Evolutionary conservation across 2,113 vertebrate species (phyloP).

Genomic region (Grantiella picta): DNA sequence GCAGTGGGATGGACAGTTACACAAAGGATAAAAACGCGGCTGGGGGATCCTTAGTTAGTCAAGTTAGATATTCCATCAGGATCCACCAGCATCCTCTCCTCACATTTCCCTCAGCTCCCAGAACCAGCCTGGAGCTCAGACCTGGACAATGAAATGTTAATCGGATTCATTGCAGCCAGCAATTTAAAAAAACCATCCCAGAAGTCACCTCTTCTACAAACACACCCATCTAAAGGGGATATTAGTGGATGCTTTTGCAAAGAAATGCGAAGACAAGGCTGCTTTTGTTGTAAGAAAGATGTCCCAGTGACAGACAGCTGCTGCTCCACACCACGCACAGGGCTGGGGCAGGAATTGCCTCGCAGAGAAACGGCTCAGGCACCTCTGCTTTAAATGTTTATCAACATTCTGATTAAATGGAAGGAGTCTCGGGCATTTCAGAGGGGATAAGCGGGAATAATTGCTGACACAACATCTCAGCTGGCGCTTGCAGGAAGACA

Average conservation of each 20-base stretch:
- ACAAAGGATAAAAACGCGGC: not conserved
- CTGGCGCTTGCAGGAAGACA: conserved; percentile 43
- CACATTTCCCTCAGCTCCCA: not conserved
- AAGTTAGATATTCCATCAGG: not conserved
- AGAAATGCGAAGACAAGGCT: conserved; percentile 20
- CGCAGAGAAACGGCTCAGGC: not conserved
- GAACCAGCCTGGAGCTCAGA: not conserved
- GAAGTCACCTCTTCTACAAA: conserved; percentile 58
- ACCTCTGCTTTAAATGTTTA: conserved; percentile 10
- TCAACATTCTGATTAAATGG: conserved; percentile 7
- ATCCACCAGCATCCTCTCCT: not conserved
- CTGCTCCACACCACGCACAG: not conserved
- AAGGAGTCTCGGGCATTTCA: conserved; percentile 29
- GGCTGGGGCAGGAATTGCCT: conserved; percentile 17
- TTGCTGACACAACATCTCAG: conserved; percentile 39
- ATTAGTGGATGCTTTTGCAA: conserved; percentile 24
- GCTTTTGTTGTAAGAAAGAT: conserved; percentile 36
- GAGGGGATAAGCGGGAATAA: not conserved
- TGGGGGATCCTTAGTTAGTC: not conserved
- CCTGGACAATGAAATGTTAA: conserved; percentile 40
- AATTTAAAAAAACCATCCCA: not conserved
- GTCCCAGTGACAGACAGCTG: conserved; percentile 52
- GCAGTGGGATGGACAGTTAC: not conserved
- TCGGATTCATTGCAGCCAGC: conserved; percentile 15
- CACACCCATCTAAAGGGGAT: conserved; percentile 23